These are phyloP conservation scores for Lanius collurio DNA, from an alignment of 2,113 vertebrate genomes.

Conservation along the genomic window DNA sequence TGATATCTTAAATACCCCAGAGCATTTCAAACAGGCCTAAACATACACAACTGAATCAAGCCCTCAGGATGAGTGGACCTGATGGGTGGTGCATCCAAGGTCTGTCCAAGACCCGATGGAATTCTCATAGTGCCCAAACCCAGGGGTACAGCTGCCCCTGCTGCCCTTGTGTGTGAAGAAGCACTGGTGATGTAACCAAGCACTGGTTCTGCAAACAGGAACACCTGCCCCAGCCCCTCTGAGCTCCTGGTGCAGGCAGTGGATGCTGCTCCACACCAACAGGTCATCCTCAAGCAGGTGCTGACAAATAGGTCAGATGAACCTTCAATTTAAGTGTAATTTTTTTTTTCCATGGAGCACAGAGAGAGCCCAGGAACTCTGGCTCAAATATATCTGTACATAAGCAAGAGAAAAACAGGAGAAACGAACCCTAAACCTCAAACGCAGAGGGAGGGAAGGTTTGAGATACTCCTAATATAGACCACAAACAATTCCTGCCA, in stretches of 20 bases:
- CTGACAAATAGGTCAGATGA: not conserved
- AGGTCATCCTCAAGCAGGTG: not conserved
- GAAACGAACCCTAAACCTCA: not conserved
- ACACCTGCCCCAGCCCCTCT: not conserved
- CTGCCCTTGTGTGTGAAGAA: not conserved
- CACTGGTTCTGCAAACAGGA: not conserved
- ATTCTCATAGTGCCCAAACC: not conserved
- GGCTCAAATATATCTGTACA: not conserved
- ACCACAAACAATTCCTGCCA: not conserved
- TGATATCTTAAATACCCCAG: not conserved
- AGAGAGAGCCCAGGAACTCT: not conserved
- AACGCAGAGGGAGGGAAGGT: not conserved
- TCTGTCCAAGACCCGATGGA: not conserved
- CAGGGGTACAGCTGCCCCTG: not conserved
- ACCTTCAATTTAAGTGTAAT: not conserved
- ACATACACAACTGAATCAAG: not conserved
- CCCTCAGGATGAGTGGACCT: not conserved
- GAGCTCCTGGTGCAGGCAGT: not conserved
- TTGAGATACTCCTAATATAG: not conserved
- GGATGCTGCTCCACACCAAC: not conserved
- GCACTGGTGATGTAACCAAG: not conserved
- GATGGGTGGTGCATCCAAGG: not conserved
- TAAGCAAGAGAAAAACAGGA: not conserved
- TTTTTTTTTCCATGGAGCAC: not conserved
- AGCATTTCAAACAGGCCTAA: not conserved